Base-by-base conservation (phyloP, 2,888 invertebrate species). In the Toxonevra muliebris region DNA sequence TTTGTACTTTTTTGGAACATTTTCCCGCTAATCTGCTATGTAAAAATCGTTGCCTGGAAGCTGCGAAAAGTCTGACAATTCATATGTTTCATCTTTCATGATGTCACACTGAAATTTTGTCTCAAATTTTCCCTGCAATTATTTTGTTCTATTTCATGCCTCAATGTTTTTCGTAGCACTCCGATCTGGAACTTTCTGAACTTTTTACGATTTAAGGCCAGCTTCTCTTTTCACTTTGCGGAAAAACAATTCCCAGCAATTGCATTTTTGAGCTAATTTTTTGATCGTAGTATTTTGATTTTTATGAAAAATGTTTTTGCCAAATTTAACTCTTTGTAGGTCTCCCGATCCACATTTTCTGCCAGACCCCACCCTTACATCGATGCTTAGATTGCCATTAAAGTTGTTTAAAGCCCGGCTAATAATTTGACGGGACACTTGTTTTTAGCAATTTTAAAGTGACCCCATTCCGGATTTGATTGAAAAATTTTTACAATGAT, bases 131-230 rank as follows among this genome's bases (percentile, higher is more conserved):
- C 3, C 30, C 30, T 30, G 30, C 30, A 30, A 30, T 4, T 30
- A 4, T 30, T 30, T 30, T 2, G 48, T 48, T 48, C 48, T 48
- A 48, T 48, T 5, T 48, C 12, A 2, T 48, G 48, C 2, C 3
- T 48, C 48, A 48, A 5, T 3, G 48, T 48, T 48, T 15, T 8
- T 48, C 15, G 48, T 48, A 15, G 8, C 2, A 2, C 8, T 48
- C 12, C 48, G 13, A 48, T 48, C 15, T 48, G 48, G 48, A 8
- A 15, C 48, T 5, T 48, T 48, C 48, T 48, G 48, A 48, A 48
- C 48, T 48, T 48, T 48, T 2, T 48, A 48, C 48, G 48, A 48
- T 48, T 48, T 48, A 48, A 48, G 48, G 48, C 8, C 48, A 48
- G 13, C 48, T 48, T 48, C 48, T 30, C 30, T 30, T 30, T 30